Base-by-base conservation (phyloP, 2,797 vertebrate species). In the Oreonectes daqikongensis region DNA sequence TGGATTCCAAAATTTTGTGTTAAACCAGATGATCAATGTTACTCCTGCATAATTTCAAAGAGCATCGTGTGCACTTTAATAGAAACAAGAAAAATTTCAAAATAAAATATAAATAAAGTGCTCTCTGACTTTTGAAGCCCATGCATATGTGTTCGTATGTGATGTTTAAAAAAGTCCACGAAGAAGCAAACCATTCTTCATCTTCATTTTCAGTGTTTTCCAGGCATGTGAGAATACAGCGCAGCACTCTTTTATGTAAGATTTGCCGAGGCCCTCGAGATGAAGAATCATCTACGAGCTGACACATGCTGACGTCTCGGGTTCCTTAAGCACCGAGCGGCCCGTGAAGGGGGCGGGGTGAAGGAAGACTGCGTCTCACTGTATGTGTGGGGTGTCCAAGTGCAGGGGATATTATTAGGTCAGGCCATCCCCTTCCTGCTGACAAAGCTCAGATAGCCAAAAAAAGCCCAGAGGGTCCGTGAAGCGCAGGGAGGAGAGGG, bases 331-430 rank as follows among this genome's bases (percentile, higher is more conserved):
- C 60, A 76, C 61, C 9, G 53, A 66, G 60, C 30, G 11, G 17
- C 66, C 72, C 42, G 24, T 57, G 64, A 78, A 35, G 20, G 55
- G 35, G 61, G 48, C 22, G n/a, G 65, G 69, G 66, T 53, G 72
- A 35, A 50, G 60, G 53, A 57, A 50, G 63, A 76, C 60, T 59
- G 80, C 61, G 70, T 78, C 75, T 72, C 65, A 75, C 57, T 35
- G 72, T 69, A 40, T 77, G 69, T 73, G 73, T 68, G 88, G 89
- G 88, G 87, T 89, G 90, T 91, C 87, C 90, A 90, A 90, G 90
- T 79, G 59, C 57, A 85, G 85, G 86, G 87, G 93, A 90, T 94
- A 94, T 92, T 93, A 93, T 93, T 94, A 94, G 93, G 90, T 90
- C 85, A 87, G 87, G 79, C 72, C 77, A 83, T 85, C 88, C 88